Evolutionary conservation across 1,140 invertebrate species (phyloP).

Genomic region (Drosophila nikananu): DNA sequence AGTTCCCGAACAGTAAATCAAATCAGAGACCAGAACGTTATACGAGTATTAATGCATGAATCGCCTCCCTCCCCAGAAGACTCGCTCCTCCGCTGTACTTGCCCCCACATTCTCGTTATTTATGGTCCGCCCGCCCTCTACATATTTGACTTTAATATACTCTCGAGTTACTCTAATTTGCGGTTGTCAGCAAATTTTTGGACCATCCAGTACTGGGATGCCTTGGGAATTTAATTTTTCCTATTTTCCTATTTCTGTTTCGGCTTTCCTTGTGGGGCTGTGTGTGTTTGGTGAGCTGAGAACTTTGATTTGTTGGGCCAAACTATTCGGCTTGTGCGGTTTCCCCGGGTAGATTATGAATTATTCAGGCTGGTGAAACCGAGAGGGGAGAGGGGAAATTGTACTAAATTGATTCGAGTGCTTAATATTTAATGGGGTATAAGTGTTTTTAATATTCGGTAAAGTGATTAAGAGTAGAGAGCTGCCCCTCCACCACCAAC

Average conservation of each 20-base stretch:
- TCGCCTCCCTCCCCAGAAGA: slow-evolving; percentile 27
- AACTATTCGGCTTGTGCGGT: slow-evolving; percentile 46
- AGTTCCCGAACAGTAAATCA: slow-evolving; percentile 59
- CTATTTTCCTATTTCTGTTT: slow-evolving; percentile 19
- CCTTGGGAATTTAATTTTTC: slow-evolving; percentile 40
- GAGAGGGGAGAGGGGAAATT: not conserved
- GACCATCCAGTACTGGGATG: slow-evolving; percentile 4
- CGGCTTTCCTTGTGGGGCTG: slow-evolving; percentile 19
- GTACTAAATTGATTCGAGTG: slow-evolving; percentile 34
- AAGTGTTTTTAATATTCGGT: slow-evolving; percentile 40
- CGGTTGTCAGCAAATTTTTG: slow-evolving; percentile 63
- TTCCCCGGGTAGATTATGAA: slow-evolving; percentile 37
- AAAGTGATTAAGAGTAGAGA: slow-evolving; percentile 18
- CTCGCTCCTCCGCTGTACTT: slow-evolving; percentile 4
- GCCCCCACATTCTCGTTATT: slow-evolving; percentile 29
- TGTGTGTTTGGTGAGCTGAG: not conserved
- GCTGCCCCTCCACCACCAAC: slow-evolving; percentile 9
- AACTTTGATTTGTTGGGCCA: slow-evolving; percentile 46
- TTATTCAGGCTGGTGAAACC: slow-evolving; percentile 39
- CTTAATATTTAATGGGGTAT: slow-evolving; percentile 43
- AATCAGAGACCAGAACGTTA: slow-evolving; percentile 54
- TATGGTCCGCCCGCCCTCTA: slow-evolving; percentile 13
- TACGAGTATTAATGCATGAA: slow-evolving; percentile 49
- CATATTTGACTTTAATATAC: slow-evolving; percentile 63
- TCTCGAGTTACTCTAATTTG: slow-evolving; percentile 63